A percentile compares a stretch with the other conserved stretches of the same genome.
phyloP scores from a whole-genome alignment of 2,888 invertebrate genomes.

The Andrena dorsata region DNA sequence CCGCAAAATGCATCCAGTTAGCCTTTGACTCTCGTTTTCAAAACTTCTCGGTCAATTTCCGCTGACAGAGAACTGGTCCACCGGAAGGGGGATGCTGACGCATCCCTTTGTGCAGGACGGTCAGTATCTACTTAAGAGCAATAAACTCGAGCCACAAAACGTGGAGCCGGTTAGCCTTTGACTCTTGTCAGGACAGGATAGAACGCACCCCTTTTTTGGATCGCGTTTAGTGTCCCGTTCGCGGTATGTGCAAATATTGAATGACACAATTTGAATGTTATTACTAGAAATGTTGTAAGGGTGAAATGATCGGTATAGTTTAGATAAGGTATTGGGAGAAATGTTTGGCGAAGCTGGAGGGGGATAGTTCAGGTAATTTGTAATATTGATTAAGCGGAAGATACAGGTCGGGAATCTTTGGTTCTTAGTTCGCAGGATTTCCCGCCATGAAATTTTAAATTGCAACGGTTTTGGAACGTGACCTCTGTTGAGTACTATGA shows the following conservation, averaged over 20 bases:
- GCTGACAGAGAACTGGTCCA: constrained; percentile 68
- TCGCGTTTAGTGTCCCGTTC: constrained; percentile 20
- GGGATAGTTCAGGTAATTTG: background rate
- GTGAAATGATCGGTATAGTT: background rate
- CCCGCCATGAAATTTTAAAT: background rate
- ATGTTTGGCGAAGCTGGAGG: background rate
- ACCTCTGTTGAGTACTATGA: constrained; percentile 27
- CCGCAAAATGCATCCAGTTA: constrained; percentile 80
- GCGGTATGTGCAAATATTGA: constrained; percentile 21
- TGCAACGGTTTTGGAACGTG: background rate
- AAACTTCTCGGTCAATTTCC: constrained; percentile 60
- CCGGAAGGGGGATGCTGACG: constrained; percentile 54
- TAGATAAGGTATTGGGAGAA: too few relatives aligned
- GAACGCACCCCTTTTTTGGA: constrained; percentile 3
- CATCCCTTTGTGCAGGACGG: constrained; percentile 59
- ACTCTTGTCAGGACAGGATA: constrained; percentile 58
- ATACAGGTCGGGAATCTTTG: background rate
- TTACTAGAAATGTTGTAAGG: background rate
- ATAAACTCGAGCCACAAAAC: constrained; percentile 70
- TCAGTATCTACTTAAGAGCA: constrained; percentile 71
- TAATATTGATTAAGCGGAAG: background rate
- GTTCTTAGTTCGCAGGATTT: background rate
- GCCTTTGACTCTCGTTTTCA: constrained; percentile 74
- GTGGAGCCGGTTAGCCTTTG: constrained; percentile 76
- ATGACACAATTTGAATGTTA: background rate